phyloP scores from a whole-genome alignment of 1,140 invertebrate species.

The Chironomus striatipennis region DNA sequence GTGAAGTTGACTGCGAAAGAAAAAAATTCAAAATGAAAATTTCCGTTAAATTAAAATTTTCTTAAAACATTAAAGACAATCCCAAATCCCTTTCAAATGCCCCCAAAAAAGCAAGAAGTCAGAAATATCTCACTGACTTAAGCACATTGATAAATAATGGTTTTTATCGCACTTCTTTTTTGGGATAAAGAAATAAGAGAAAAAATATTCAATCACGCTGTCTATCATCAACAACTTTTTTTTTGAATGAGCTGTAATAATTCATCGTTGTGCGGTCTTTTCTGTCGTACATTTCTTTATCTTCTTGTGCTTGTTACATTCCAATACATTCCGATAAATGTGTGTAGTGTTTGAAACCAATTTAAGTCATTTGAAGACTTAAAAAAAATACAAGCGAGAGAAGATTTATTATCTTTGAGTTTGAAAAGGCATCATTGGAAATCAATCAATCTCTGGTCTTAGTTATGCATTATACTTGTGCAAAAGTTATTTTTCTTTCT shows the following conservation, averaged over 20 bases:
- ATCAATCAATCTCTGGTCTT: conserved; percentile 12
- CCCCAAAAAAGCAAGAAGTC: not conserved
- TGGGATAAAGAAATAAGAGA: not conserved
- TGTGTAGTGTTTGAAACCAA: conserved; percentile 20
- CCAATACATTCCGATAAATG: not conserved
- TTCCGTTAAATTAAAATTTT: too few species aligned
- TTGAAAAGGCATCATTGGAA: not conserved
- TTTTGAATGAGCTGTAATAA: conserved; percentile 23
- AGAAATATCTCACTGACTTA: not conserved
- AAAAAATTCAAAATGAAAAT: too few species aligned
- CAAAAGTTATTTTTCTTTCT: not conserved
- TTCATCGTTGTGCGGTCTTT: conserved; percentile 18
- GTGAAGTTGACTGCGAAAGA: too few species aligned
- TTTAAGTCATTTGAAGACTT: conserved; percentile 6
- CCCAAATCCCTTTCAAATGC: not conserved
- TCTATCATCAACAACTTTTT: conserved; percentile 23
- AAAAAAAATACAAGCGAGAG: not conserved
- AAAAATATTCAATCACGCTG: conserved; percentile 19
- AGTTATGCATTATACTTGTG: not conserved
- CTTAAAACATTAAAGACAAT: too few species aligned
- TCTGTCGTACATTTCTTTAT: conserved; percentile 2
- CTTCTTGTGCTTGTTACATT: conserved; percentile 7
- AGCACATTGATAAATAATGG: conserved; percentile 19
- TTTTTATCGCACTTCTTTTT: conserved; percentile 16
- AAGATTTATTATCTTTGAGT: conserved; percentile 20